These are phyloP conservation scores for Theodoxus fluviatilis DNA, from an alignment of 2,888 invertebrate species.

Conservation along the genomic window DNA sequence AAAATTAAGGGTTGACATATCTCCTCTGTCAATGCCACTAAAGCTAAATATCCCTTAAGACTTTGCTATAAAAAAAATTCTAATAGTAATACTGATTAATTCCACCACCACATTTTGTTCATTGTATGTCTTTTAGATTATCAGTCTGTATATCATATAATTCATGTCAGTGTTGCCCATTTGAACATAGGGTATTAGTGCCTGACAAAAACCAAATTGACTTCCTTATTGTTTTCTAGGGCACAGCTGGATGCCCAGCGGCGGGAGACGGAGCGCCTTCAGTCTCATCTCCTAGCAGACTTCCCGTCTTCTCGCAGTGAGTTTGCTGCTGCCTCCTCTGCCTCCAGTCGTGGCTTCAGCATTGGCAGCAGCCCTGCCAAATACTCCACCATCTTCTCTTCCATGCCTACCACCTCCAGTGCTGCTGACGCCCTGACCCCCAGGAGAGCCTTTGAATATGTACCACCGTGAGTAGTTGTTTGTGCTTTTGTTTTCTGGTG, in stretches of 20 bases:
- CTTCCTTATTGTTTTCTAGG: slow-evolving; percentile 34
- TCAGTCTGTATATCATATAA: too few relatives aligned
- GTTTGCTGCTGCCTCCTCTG: slow-evolving; percentile 34
- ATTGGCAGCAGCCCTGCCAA: slow-evolving; percentile 47
- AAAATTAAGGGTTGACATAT: neutral
- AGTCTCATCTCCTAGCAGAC: slow-evolving; percentile 45
- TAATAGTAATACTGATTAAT: too few relatives aligned
- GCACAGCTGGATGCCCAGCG: slow-evolving; percentile 52
- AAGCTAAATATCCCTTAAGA: neutral
- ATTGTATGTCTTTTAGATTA: too few relatives aligned
- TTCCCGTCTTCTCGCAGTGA: slow-evolving; percentile 33
- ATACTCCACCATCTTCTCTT: slow-evolving; percentile 53
- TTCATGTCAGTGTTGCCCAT: too few relatives aligned
- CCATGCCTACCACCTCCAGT: slow-evolving; percentile 45
- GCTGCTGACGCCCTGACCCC: slow-evolving; percentile 33
- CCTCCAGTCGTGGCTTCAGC: too few relatives aligned
- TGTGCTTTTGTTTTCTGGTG: neutral
- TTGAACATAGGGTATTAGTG: too few relatives aligned
- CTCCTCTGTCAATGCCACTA: neutral
- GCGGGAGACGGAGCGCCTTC: slow-evolving; percentile 51
- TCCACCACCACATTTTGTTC: too few relatives aligned
- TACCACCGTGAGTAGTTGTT: slow-evolving; percentile 47
- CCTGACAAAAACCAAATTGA: too few relatives aligned
- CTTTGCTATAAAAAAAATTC: too few relatives aligned
- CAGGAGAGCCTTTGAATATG: slow-evolving; percentile 41